Conservation (phyloP, 2,888 invertebrate species). For the Stenchaetothrips biformis region DNA sequence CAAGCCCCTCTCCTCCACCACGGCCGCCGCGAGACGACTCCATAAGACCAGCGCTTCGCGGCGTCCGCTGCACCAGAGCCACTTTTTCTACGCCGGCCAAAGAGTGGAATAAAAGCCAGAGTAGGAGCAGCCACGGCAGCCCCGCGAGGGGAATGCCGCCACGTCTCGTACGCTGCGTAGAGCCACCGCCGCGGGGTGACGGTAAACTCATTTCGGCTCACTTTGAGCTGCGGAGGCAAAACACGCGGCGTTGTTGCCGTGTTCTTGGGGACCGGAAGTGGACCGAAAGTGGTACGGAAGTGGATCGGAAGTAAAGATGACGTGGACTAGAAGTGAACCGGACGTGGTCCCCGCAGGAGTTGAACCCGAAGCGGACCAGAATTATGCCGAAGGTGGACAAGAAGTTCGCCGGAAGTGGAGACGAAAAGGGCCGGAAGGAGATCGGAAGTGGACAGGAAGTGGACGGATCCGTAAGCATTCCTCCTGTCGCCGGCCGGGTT, state of each 20-base stretch:
- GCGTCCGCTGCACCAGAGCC: no score
- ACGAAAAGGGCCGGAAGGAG: no score
- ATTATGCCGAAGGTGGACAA: no score
- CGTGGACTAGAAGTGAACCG: no score
- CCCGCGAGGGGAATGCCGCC: conserved; percentile 7
- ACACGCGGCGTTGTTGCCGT: neutral
- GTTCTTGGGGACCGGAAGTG: neutral
- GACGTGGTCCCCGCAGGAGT: no score
- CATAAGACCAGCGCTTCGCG: neutral
- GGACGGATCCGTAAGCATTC: neutral
- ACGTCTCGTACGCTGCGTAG: neutral
- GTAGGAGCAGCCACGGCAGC: neutral
- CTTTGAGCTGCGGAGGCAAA: neutral
- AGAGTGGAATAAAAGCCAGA: neutral
- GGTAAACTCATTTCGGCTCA: conserved; percentile 11
- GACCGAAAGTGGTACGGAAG: no score
- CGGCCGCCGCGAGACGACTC: neutral
- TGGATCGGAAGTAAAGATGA: no score
- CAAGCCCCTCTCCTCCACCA: neutral
- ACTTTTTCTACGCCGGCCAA: no score
- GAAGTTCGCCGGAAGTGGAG: no score
- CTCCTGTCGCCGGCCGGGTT: neutral
- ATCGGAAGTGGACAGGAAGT: no score
- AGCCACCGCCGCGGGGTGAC: neutral
- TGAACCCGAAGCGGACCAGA: no score